phyloP scores from a whole-genome alignment of 37 sponge, comb jelly and placozoan genomes.

The Beroe forskalii region DNA sequence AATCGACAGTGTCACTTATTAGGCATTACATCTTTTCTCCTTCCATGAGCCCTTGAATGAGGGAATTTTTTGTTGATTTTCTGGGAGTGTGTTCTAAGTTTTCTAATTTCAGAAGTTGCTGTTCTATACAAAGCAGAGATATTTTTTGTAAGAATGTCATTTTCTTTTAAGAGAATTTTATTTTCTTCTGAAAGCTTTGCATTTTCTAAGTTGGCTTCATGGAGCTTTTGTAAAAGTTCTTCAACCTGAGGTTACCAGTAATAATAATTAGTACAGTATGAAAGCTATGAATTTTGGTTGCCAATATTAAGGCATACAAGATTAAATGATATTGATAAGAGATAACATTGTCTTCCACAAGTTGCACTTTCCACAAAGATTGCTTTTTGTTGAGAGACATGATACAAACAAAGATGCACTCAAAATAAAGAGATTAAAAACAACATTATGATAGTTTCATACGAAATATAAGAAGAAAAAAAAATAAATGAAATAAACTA shows the following conservation, averaged over 20 bases:
- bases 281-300: no score
- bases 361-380: no score
- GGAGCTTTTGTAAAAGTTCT: neutral
- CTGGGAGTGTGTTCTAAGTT: neutral
- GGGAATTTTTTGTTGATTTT: neutral
- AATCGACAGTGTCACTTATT: neutral
- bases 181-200: slow-evolving; percentile 23
- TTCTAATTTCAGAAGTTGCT: slow-evolving; percentile 15
- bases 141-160: slow-evolving; percentile 10
- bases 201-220: neutral
- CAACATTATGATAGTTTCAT: no score
- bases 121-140: slow-evolving; percentile 5
- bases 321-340: no score
- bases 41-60: neutral
- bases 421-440: neutral
- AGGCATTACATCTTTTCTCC: neutral
- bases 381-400: no score
- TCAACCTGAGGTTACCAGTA: no score
- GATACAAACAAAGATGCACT: neutral
- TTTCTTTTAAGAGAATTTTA: slow-evolving; percentile 9
- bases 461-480: no score
- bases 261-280: no score
- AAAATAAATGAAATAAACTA: no score
- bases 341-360: no score
- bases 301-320: no score